Base-by-base conservation (phyloP, 2,113 vertebrate genomes). In the Struthio camelus region DNA sequence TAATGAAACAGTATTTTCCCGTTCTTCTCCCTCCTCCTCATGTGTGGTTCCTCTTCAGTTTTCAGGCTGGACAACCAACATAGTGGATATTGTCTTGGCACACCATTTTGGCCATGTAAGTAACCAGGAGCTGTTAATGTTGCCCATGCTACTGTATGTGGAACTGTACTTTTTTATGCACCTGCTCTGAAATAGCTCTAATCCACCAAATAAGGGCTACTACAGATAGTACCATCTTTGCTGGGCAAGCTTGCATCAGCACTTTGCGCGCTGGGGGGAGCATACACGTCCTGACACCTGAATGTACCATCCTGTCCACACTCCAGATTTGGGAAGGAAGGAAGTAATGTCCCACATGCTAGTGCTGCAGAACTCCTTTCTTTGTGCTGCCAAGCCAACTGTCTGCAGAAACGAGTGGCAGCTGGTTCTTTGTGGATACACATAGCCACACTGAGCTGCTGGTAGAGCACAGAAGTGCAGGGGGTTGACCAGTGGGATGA, bases 51-150 rank as follows among this genome's bases (percentile, higher is more conserved):
- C 86, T 96, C 85, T 98, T 54, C 95, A 99, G 99, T 96, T 99
- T 94, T 98, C 99, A 71, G 99, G 99, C 73, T 99, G 99, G 99
- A 99, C 99, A 66, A 99, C 98, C 89, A 99, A 98, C 96, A 95
- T 99, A 89, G 98, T 99, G 75, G 99, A 99, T 95, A 98, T 98
- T 88, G 99, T 99, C 96, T 98, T 99, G 98, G 98, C 97, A 11
- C 99, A 99, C 95, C 99, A 99, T 96, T 99, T 99, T 97, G 99
- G 99, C 80, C 97, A 98, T 23, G 99, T 99, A 98, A 99, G 99
- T 98, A 94, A 66, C 53, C 62, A 70, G 46, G 71, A 89, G 16
- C 12, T 81, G 36, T 27, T 78, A 38, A 19, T 53, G 23, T 58
- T 85, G 65, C 56, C 70, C 1, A 1, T 76, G 46, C 54, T 79